Base-by-base conservation (phyloP, 1,140 invertebrate genomes). In the Calephelis virginiensis region DNA sequence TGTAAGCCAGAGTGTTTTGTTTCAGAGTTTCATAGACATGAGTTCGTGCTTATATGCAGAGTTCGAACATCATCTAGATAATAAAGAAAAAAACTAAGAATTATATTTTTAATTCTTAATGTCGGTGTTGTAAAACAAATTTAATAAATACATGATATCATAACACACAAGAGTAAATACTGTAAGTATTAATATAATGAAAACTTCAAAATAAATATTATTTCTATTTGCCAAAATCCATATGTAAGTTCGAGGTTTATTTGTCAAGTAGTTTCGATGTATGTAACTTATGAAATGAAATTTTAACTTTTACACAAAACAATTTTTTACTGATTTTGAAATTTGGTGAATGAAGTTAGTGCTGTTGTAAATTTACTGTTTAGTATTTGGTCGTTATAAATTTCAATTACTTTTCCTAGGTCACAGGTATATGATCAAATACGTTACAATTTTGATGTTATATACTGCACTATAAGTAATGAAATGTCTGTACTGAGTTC, bases 1-100 rank as follows among this genome's bases (percentile, higher is more conserved):
- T 76, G 72, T 75, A 73, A 81, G 79, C 77, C 79, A 79, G 75
- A 77, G 83, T 82, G 83, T 72, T 73, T 49, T 74, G 68, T 76
- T 67, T 67, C 48, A 46, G 72, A 70, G 71, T 74, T 68, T 65
- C 60, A 43, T 60, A 65, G 70, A 75, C 74, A 74, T 70, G 69
- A 70, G 74, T 71, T 71, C 72, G 75, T 75, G 71, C 66, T 70
- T 46, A 64, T 64, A 28, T 13, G 53, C 53, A 37, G 37, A 59
- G 53, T 59, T 59, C 53, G 53, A 43, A 59, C 28, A 59, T 59
- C 53, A 59, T 59, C 28, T 12, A 59, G 5, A 12, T 59, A 37
- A 59, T 12, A 6, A 49, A 5, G 14, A 13, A 43, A 5, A 43
- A 43, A 28, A 28, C 28, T 28, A 2, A 28, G 28, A 28, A 4